Conservation (phyloP, 92 coral and sea anemone species). For the Heteractis magnifica region DNA sequence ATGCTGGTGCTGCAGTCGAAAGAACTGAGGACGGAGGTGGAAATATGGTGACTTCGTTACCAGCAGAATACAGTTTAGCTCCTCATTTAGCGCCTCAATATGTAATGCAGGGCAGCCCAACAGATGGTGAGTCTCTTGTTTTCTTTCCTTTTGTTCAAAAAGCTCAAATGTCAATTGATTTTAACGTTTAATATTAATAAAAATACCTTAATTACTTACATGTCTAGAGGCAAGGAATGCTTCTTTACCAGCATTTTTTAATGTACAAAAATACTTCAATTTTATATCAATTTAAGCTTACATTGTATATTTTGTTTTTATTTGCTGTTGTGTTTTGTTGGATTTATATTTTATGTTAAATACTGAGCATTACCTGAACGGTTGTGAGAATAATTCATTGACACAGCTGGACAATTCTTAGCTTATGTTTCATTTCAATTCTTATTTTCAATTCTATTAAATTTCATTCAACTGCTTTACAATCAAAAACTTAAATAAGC, state of each 20-base stretch:
- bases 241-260: background rate
- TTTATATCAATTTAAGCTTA: background rate
- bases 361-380: background rate
- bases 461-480: background rate
- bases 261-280: background rate
- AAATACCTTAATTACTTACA: background rate
- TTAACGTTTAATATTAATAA: background rate
- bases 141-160: background rate
- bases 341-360: background rate
- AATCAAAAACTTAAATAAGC: background rate
- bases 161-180: slow-evolving; percentile 4
- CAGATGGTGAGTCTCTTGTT: slow-evolving; percentile 36
- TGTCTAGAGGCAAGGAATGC: background rate
- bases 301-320: background rate
- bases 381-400: background rate
- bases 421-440: background rate
- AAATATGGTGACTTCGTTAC: slow-evolving; percentile 72
- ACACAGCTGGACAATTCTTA: background rate
- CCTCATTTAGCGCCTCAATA: slow-evolving; percentile 59
- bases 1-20: slow-evolving; percentile 49
- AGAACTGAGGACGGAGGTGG: slow-evolving; percentile 64
- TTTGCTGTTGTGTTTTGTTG: background rate
- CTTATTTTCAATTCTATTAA: background rate
- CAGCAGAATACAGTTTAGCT: slow-evolving; percentile 65
- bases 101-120: slow-evolving; percentile 75